Conservation (phyloP, 30 jellyfish, hydroid and myxozoan species). For the Catostylus mosaicus region DNA sequence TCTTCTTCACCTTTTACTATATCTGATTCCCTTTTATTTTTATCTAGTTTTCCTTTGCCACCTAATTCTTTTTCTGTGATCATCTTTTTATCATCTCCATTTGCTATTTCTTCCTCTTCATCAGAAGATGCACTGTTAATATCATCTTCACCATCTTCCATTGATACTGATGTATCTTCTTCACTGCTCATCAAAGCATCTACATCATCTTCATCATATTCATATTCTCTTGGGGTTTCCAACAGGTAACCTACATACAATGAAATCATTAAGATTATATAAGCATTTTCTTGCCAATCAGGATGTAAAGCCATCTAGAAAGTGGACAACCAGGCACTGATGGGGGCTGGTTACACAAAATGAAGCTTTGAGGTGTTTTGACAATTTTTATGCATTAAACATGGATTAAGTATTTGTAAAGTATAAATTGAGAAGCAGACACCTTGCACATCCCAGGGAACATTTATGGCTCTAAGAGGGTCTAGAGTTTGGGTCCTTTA, state of each 20-base stretch:
- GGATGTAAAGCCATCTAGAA: too few relatives aligned
- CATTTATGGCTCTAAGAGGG: too few relatives aligned
- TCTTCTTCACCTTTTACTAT: slow-evolving; percentile 31
- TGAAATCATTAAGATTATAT: too few relatives aligned
- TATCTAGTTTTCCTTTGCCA: background rate
- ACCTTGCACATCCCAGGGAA: too few relatives aligned
- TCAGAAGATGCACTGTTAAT: slow-evolving; percentile 5
- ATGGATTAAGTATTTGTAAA: too few relatives aligned
- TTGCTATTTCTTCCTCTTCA: slow-evolving; percentile 6
- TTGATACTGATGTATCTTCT: slow-evolving; percentile 23
- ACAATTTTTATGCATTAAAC: too few relatives aligned
- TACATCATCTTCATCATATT: slow-evolving; percentile 70
- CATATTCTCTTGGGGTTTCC: slow-evolving; percentile 77
- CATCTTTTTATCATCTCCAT: background rate
- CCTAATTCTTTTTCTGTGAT: background rate
- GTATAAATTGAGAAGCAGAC: too few relatives aligned
- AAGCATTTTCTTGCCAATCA: too few relatives aligned
- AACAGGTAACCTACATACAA: slow-evolving; percentile 57
- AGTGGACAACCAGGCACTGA: too few relatives aligned
- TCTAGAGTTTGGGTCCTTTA: too few relatives aligned
- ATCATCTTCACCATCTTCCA: slow-evolving; percentile 18
- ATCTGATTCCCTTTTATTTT: background rate
- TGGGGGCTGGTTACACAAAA: too few relatives aligned
- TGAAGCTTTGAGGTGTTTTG: too few relatives aligned
- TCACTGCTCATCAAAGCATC: slow-evolving; percentile 49